Evolutionary conservation across 2,888 invertebrate genomes (phyloP).

Genomic region (Platycheirus rosarum): DNA sequence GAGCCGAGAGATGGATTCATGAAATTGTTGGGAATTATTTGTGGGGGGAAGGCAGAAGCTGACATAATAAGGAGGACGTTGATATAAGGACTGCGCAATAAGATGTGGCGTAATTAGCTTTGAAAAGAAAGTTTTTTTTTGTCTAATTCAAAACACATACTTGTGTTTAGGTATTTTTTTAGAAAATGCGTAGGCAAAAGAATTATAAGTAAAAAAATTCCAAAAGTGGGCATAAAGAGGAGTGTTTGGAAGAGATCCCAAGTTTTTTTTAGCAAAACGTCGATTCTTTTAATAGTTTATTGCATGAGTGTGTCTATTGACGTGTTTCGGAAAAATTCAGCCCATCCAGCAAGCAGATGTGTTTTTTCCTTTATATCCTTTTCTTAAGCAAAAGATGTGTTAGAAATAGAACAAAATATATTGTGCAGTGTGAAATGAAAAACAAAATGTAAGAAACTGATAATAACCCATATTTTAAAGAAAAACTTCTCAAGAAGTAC

Average conservation of each 20-base stretch:
- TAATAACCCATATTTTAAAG: too few species aligned
- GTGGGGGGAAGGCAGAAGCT: background rate
- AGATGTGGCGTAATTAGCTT: slow-evolving; percentile 34
- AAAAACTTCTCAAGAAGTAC: too few species aligned
- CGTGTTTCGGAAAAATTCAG: background rate
- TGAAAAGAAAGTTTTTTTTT: slow-evolving; percentile 24
- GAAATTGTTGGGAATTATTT: slow-evolving; percentile 40
- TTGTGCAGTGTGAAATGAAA: too few species aligned
- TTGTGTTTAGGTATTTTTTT: slow-evolving; percentile 6
- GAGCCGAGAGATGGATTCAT: slow-evolving; percentile 3
- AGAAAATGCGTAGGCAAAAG: slow-evolving; percentile 19
- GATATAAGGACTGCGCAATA: slow-evolving; percentile 37
- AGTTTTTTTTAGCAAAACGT: too few species aligned
- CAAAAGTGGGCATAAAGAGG: background rate
- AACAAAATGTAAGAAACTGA: too few species aligned
- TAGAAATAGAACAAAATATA: too few species aligned
- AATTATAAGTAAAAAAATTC: background rate
- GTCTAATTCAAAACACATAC: background rate
- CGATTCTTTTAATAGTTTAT: too few species aligned
- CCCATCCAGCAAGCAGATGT: too few species aligned
- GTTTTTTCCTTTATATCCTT: too few species aligned
- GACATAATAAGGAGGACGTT: slow-evolving; percentile 38
- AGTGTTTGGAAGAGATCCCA: slow-evolving; percentile 5
- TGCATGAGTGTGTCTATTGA: slow-evolving; percentile 15
- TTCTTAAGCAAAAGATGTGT: too few species aligned